Evolutionary conservation across 2,888 invertebrate species (phyloP), one percentile per base, ranked within the genome.

Genomic region (Boloria selene): DNA sequence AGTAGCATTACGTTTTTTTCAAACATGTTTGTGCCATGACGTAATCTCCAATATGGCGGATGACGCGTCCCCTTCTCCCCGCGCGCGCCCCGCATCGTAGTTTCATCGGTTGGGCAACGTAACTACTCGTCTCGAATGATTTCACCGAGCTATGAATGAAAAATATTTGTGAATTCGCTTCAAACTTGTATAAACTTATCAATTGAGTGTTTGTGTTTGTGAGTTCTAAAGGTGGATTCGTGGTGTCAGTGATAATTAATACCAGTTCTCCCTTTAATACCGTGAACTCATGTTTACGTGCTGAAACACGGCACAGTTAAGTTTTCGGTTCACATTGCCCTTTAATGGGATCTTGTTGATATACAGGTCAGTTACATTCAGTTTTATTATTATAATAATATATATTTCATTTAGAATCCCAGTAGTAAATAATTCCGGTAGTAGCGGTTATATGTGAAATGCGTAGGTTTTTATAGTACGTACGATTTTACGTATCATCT

Each of bases 281-380:
- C 85, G 88, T 89, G 87, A 85, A 87, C 81, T 84, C 70, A 86
- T 90, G 90, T 90, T 90, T 90, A 89, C 86, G 88, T 89, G 86
- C 82, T 83, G 75, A 83, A 84, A 81, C 83, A 84, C 82, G 80
- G 84, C 73, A 80, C 75, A 77, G 77, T 78, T 79, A 79, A 79
- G 84, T 79, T 79, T 79, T 78, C 79, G 77, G 79, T 59, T 17
- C 49, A 49, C 81, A 78, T 85, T 76, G 80, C 80, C 83, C 81
- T 85, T 90, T 90, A 86, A 91, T 91, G 91, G 90, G 91, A 90
- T 88, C 85, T 90, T 89, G 89, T 84, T 91, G 85, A 89, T 83
- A 80, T 82, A 83, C 85, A 90, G 90, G 90, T 90, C 79, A 80
- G 84, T 56, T 16, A 38, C 31, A 47, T 52, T 61, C 38, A 4